A percentile compares a stretch with the other conserved stretches of the same genome.
Conservation (phyloP, 2,113 vertebrate genomes). For the Sinosuthora webbiana region DNA sequence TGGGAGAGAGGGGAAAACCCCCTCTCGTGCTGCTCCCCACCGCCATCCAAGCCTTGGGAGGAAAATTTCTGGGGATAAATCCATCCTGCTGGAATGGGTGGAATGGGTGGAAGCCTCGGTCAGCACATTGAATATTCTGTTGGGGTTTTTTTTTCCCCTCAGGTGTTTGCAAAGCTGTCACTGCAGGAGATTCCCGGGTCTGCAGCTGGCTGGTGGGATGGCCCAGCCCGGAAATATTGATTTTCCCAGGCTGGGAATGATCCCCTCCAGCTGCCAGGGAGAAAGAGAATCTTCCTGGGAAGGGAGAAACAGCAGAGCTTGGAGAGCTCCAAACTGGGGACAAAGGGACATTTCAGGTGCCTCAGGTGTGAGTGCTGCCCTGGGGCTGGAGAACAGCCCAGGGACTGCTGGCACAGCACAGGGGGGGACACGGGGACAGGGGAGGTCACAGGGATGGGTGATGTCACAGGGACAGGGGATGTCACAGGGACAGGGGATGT, state of each 20-base stretch:
- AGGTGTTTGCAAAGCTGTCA: accelerated
- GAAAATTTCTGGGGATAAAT: not conserved
- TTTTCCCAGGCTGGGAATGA: not conserved
- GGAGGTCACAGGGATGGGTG: not conserved
- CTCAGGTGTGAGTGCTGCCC: no score
- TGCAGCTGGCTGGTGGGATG: not conserved
- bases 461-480: not conserved
- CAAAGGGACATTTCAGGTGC: accelerated
- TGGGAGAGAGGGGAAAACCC: not conserved
- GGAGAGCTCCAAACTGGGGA: not conserved
- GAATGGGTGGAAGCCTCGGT: not conserved
- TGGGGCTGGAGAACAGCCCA: accelerated
- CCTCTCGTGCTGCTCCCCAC: not conserved
- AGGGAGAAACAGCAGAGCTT: not conserved
- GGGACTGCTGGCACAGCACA: no score
- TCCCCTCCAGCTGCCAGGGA: not conserved
- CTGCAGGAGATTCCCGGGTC: not conserved
- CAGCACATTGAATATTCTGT: not conserved
- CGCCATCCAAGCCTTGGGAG: not conserved
- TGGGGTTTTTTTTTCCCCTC: not conserved
- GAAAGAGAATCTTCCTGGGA: not conserved
- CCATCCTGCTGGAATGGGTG: not conserved
- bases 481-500: not conserved
- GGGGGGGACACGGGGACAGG: not conserved
- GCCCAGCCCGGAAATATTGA: not conserved